Conservation (phyloP, 2,797 vertebrate species). For the Paratrypauchen microcephalus region DNA sequence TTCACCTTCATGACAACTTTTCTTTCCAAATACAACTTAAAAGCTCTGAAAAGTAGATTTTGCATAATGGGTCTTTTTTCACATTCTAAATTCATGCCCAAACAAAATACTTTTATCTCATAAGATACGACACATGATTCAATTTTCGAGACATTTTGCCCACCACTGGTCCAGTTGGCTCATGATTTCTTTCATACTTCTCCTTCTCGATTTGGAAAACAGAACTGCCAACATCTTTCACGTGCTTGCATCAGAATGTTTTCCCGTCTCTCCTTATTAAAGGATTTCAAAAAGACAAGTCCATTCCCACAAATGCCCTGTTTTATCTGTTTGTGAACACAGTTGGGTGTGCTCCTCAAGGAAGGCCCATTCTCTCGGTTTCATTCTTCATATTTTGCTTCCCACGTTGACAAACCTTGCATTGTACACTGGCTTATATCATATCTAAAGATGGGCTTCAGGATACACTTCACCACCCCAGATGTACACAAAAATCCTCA, state of each 20-base stretch:
- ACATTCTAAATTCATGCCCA: too few relatives aligned
- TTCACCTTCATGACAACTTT: too few relatives aligned
- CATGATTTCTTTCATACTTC: background rate
- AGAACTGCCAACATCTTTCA: slow-evolving; percentile 29
- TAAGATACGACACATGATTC: too few relatives aligned
- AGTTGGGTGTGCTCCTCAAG: slow-evolving; percentile 23
- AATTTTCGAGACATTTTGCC: too few relatives aligned
- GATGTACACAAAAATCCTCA: background rate
- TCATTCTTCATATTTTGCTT: slow-evolving; percentile 31
- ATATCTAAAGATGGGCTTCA: slow-evolving; percentile 46
- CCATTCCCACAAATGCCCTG: slow-evolving; percentile 24
- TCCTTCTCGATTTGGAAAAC: background rate
- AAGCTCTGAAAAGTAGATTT: too few relatives aligned
- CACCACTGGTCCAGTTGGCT: too few relatives aligned
- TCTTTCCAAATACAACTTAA: too few relatives aligned
- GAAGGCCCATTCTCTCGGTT: slow-evolving; percentile 16
- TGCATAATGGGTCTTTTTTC: too few relatives aligned
- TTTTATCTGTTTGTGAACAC: slow-evolving; percentile 32
- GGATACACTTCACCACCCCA: slow-evolving; percentile 56
- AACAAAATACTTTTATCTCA: too few relatives aligned
- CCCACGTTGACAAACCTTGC: slow-evolving; percentile 69
- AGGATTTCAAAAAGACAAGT: slow-evolving; percentile 27
- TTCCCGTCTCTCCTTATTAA: slow-evolving; percentile 29
- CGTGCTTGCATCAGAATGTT: slow-evolving; percentile 48
- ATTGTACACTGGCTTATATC: slow-evolving; percentile 63